Evolutionary conservation across 1,140 invertebrate species (phyloP), one percentile per base, ranked within the genome.

Genomic region (Drosophila sucinea): DNA sequence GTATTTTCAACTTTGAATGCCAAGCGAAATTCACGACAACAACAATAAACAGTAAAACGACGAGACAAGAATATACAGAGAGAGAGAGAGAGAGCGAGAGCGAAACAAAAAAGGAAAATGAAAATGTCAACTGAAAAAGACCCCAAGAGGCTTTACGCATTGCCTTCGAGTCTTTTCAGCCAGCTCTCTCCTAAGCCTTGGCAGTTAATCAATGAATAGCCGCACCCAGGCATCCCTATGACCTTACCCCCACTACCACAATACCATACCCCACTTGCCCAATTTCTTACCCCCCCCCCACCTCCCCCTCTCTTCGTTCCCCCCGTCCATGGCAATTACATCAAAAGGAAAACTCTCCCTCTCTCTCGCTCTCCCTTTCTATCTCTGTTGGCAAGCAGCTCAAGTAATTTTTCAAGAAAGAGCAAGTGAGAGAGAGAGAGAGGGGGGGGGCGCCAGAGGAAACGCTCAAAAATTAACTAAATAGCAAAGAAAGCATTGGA

Each of bases 1-100:
- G 84, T 87, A 87, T 87, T 87, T 60, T 79, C 80, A 75, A 74
- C 83, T 86, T 87, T 82, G 82, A 86, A 85, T 84, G 83, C 82
- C 79, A 73, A 60, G 76, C 67, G 77, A 77, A 77, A 73, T 71
- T 76, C 83, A 79, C 75, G 79, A 81, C 70, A 67, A 82, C 75
- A 83, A 73, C 72, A 77, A 69, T 47, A 82, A 54, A 67, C 40
- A 63, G 17, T 44, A 35, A 54, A 23, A 41, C 11, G 60, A 32
- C 29, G 47, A 29, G 7, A 67, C 32, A 32, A 72, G 58, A 68
- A 67, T 40, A 64, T 38, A 38, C 35, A 38, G 51, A 35, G 17
- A 35, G 17, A 66, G 41, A 71, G 44, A 38, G 44, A 27, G 11
- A 25, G 44, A 51, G 11, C 32, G 40, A 51, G 67, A 33, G 30